These are phyloP conservation scores for Tryphoninae sp. DNA, from an alignment of 2,888 invertebrate species.

Conservation along the genomic window DNA sequence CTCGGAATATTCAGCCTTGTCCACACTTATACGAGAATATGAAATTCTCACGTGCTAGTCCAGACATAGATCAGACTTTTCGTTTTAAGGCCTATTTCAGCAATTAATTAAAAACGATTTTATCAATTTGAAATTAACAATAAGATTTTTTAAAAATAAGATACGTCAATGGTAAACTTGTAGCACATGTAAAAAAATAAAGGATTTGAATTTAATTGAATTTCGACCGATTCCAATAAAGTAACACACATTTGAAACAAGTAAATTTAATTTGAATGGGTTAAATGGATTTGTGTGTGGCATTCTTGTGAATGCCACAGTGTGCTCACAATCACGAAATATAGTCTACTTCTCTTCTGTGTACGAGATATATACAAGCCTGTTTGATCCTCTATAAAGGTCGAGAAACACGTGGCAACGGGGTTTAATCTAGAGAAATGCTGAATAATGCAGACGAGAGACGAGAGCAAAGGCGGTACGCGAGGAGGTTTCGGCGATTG, in stretches of 20 bases:
- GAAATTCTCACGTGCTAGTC: no score
- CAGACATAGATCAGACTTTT: no score
- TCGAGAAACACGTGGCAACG: conserved; percentile 71
- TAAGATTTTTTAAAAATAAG: no score
- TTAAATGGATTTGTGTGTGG: background rate
- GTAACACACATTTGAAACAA: background rate
- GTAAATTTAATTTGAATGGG: background rate
- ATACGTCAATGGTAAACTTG: no score
- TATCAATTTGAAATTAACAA: no score
- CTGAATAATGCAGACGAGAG: conserved; percentile 79
- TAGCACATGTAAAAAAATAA: no score
- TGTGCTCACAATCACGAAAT: conserved; percentile 21
- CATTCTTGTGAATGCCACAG: background rate
- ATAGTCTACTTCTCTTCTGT: conserved; percentile 27
- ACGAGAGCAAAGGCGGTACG: conserved; percentile 68
- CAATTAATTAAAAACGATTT: no score
- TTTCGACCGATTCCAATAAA: no score
- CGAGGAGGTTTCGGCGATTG: conserved; percentile 77
- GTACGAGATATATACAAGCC: conserved; percentile 29
- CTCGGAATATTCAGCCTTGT: no score
- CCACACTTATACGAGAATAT: no score
- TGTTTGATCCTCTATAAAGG: conserved; percentile 68
- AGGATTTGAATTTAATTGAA: no score
- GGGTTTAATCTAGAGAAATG: conserved; percentile 81
- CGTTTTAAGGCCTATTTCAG: no score